Evolutionary conservation across 2,888 invertebrate genomes (phyloP).

Genomic region (Polyploca ridens): DNA sequence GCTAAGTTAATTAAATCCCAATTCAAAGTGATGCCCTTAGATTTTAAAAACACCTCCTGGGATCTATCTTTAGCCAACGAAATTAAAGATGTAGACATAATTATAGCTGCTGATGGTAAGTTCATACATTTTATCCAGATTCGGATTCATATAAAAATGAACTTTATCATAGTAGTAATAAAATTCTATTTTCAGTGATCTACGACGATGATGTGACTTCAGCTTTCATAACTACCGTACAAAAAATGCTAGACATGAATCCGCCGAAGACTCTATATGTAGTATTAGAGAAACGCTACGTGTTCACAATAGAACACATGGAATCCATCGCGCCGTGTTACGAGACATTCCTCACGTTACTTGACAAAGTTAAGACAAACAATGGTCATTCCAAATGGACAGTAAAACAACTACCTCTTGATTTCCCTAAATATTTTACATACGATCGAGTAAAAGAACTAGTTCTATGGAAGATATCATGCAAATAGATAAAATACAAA

Average conservation of each 20-base stretch:
- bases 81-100: conserved; percentile 85
- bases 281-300: conserved; percentile 93
- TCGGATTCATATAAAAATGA: neutral
- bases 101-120: conserved; percentile 94
- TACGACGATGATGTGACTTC: conserved; percentile 93
- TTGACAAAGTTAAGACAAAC: conserved; percentile 78
- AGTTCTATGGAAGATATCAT: conserved; percentile 88
- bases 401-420: conserved; percentile 86
- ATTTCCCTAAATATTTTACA: conserved; percentile 92
- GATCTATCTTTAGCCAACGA: conserved; percentile 78
- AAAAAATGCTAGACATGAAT: conserved; percentile 85
- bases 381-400: conserved; percentile 79
- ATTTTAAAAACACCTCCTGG: conserved; percentile 87
- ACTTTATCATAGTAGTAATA: neutral
- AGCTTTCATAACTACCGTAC: conserved; percentile 89
- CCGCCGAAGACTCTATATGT: conserved; percentile 88
- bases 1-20: conserved; percentile 83
- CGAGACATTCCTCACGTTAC: conserved; percentile 89
- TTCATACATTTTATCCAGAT: conserved; percentile 18
- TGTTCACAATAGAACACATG: conserved; percentile 92
- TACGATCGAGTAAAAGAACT: conserved; percentile 92
- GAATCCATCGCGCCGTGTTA: conserved; percentile 95
- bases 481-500: conserved; percentile 45
- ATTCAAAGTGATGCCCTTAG: conserved; percentile 86
- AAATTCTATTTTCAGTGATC: conserved; percentile 86